These are phyloP conservation scores for Archivesica marissinica DNA, from an alignment of 1,140 invertebrate genomes.

Conservation along the genomic window DNA sequence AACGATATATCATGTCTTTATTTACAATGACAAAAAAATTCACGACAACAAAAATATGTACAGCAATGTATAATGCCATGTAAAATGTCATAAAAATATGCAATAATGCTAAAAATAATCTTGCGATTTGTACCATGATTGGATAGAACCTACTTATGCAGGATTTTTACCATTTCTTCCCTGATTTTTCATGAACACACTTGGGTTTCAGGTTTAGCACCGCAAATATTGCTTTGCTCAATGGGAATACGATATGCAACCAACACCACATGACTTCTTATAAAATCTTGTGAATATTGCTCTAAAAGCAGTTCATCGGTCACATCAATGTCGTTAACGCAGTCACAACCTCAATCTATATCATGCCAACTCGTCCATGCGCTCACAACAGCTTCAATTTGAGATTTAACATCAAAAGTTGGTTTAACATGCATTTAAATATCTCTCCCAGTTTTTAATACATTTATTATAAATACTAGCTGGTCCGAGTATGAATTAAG, in stretches of 20 bases:
- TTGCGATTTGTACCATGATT: constrained; percentile 11
- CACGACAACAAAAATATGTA: not conserved
- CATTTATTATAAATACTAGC: no score
- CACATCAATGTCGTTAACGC: not conserved
- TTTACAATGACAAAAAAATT: constrained; percentile 7
- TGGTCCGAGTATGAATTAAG: no score
- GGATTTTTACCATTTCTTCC: not conserved
- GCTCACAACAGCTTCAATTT: no score
- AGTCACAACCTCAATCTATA: no score
- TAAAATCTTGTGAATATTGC: no score
- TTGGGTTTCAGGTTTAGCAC: not conserved
- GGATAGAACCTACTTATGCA: not conserved
- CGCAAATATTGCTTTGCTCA: not conserved
- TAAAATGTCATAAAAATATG: constrained; percentile 13
- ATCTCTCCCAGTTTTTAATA: no score
- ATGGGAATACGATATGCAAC: no score
- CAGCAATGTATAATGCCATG: not conserved
- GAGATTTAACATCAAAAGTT: no score
- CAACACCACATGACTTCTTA: no score
- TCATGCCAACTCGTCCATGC: no score
- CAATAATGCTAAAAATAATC: not conserved
- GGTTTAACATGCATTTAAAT: no score
- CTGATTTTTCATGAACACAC: not conserved
- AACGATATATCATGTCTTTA: not conserved
- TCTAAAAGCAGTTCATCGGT: no score